Evolutionary conservation across 1,140 invertebrate species (phyloP).

Genomic region (Lasaia peninsularis): DNA sequence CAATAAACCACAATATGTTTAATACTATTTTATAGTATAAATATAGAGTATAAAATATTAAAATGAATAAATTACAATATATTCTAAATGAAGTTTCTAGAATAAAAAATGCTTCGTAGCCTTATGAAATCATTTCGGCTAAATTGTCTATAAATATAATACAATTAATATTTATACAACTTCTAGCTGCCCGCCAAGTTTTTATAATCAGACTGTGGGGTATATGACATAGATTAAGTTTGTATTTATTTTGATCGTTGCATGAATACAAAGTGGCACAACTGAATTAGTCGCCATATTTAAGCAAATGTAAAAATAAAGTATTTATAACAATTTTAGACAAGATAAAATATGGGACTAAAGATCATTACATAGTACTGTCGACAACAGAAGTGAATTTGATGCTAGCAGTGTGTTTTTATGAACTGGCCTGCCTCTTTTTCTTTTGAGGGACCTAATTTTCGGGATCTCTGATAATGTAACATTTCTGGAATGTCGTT

Average conservation of each 20-base stretch:
- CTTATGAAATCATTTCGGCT: too few relatives aligned
- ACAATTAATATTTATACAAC: too few relatives aligned
- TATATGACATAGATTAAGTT: slow-evolving; percentile 3
- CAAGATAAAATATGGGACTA: background rate
- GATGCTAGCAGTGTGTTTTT: background rate
- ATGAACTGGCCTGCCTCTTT: background rate
- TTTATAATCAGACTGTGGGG: background rate
- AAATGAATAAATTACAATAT: too few relatives aligned
- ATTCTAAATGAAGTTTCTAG: too few relatives aligned
- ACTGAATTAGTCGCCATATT: background rate
- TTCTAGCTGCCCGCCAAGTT: background rate
- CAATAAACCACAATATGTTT: too few relatives aligned
- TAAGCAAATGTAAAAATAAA: background rate
- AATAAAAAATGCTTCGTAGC: too few relatives aligned
- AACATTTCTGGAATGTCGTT: too few relatives aligned
- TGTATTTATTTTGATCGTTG: background rate
- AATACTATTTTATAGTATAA: too few relatives aligned
- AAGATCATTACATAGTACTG: background rate
- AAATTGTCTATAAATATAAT: too few relatives aligned
- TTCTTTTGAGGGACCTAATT: too few relatives aligned
- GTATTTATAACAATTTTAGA: background rate
- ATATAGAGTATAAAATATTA: too few relatives aligned
- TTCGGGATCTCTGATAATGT: too few relatives aligned
- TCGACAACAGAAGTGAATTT: background rate
- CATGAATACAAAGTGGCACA: background rate